Evolutionary conservation across 1,140 invertebrate genomes (phyloP).

Genomic region (Grapholita molesta): DNA sequence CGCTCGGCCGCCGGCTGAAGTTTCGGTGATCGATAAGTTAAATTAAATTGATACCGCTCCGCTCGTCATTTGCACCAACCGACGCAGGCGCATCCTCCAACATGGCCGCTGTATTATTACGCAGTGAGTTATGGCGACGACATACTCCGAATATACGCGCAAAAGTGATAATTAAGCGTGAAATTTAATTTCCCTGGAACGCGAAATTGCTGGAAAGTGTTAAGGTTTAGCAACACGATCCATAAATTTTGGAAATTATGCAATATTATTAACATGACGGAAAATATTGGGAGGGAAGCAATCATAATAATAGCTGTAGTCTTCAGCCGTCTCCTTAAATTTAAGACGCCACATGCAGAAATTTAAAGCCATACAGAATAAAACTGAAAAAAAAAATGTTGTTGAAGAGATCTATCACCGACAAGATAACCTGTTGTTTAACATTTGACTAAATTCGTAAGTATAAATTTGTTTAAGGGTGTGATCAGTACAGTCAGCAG

Average conservation of each 20-base stretch:
- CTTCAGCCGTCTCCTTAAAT: not conserved
- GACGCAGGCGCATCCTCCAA: conserved; percentile 8
- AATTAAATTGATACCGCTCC: not conserved
- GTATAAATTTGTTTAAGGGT: too few relatives aligned
- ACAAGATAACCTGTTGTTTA: too few relatives aligned
- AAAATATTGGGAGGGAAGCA: conserved; percentile 2
- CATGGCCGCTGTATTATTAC: conserved; percentile 58
- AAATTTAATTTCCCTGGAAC: conserved; percentile 67
- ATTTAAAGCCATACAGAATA: too few relatives aligned
- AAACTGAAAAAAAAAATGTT: too few relatives aligned
- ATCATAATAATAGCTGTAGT: not conserved
- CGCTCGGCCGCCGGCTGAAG: too few relatives aligned
- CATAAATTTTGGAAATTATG: conserved; percentile 10
- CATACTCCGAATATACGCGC: conserved; percentile 41
- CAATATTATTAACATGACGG: not conserved
- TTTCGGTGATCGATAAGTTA: too few relatives aligned
- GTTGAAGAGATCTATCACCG: too few relatives aligned
- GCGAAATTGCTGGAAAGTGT: conserved; percentile 44
- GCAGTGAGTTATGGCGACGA: conserved; percentile 65
- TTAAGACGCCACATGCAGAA: too few relatives aligned
- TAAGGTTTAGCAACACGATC: conserved; percentile 18
- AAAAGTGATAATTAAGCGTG: conserved; percentile 67
- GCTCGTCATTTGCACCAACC: conserved; percentile 22
- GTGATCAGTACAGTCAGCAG: too few relatives aligned
- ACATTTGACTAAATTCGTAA: too few relatives aligned